Base-by-base conservation (phyloP, 2,797 vertebrate genomes). In the Clarias laeviceps region DNA sequence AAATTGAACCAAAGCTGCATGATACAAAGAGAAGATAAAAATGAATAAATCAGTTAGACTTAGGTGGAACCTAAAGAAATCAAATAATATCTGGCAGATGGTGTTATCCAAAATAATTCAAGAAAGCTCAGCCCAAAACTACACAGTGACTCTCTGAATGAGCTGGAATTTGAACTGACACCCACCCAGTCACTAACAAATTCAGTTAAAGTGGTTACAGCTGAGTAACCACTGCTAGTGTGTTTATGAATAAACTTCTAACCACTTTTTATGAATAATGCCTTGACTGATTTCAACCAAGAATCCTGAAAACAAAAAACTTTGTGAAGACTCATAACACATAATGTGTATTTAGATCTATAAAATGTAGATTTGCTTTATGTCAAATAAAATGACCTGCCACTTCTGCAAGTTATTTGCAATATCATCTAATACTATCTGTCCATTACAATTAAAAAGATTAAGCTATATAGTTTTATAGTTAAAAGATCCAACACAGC, bases 1-100 rank as follows among this genome's bases (percentile, higher is more conserved):
- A 92, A 94, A 88, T 85, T 83, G 86, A 94, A 95, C 12, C 77
- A 86, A 90, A 93, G 91, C 94, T 95, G 84, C 70, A 93, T 92
- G 69, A 85, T 80, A 92, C 89, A 87, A 40, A 20, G 24, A 20
- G 66, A 20, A 82, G 22, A 59, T 56, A 34, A n/a, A 40, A 40
- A 40, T n/a, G 6, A 37, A 27, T 40, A 40, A 17, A n/a, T n/a
- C 5, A 11, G 20, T 78, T 37, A 61, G 0, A 22, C 27, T 8
- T 37, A 24, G 6, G 57, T 40, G 40, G 22, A 20, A 79, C 54
- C 11, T 15, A n/a, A 45, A 37, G 24, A 5, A 57, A 29, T 15
- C 22, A 72, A 70, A 14, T 45, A 15, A n/a, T 72, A 11, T 5
- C 24, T 27, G 24, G n/a, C 40, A 54, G 27, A 76, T 4, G 27